phyloP scores from a whole-genome alignment of 64 coral and sea anemone species.

The Orbicella faveolata region DNA sequence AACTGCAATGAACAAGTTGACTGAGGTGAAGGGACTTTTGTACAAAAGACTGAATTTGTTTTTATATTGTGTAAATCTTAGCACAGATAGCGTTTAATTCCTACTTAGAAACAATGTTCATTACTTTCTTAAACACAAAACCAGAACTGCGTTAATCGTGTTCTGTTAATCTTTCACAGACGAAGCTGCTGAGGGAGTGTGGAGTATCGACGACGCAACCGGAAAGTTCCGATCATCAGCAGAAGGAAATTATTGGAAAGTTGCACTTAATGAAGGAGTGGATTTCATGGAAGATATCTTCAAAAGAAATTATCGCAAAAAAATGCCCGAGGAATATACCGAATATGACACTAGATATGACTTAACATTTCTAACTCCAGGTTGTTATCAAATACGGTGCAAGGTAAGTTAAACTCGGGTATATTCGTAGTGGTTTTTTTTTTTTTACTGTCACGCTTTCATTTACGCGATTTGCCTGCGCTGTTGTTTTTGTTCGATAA shows the following conservation, averaged over 20 bases:
- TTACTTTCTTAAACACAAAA: no score
- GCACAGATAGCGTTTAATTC: no score
- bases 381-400: not conserved
- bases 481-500: not conserved
- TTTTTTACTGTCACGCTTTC: no score
- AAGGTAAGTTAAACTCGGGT: not conserved
- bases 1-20: no score
- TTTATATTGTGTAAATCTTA: no score
- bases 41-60: no score
- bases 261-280: slow-evolving; percentile 1
- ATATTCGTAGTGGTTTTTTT: no score
- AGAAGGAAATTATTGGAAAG: not conserved
- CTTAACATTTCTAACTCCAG: not conserved
- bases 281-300: not conserved
- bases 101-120: no score
- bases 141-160: no score
- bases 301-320: not conserved
- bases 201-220: not conserved
- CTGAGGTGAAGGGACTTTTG: no score
- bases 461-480: no score
- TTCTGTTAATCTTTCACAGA: no score
- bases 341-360: slow-evolving; percentile 24
- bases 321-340: not conserved
- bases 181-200: not conserved
- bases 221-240: not conserved